Base-by-base conservation (phyloP, 2,797 vertebrate genomes). In the Holocentrus rufus region DNA sequence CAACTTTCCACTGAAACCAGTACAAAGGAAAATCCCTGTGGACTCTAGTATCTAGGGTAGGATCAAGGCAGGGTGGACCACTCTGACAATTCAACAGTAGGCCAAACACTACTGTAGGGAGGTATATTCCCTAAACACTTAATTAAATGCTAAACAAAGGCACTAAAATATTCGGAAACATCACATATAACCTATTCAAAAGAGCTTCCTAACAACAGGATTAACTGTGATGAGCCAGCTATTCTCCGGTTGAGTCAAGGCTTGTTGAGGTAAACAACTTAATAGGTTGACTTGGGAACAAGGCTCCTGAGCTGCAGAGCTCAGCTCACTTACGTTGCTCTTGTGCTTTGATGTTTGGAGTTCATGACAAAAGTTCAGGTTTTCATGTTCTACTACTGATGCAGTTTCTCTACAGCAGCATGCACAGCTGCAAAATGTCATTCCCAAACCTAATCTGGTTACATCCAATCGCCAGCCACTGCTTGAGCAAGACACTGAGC, bases 221-320 rank as follows among this genome's bases (percentile, higher is more conserved):
- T 18, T 17, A 23, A 31, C 25, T 18, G 23, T n/a, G 9, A 49
- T 7, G 0, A 44, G 13, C 2, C 30, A 31, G 53, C 11, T 58
- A 4, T 20, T 71, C 30, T 59, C 7, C 1, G 23, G 30, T n/a
- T 53, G 50, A 62, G 64, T 30, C 39, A 2, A 79, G 66, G 63
- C 44, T 69, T 1, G 5, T 1, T 20, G 55, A 69, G 53, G 54
- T 71, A 76, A 85, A 76, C 82, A 76, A 56, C n/a, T 62, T 72
- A 65, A 82, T 71, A 54, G 64, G 55, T 36, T 68, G 79, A 74
- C 50, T 74, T 31, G 76, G 66, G 70, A 77, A 15, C 3, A 39
- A 11, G 1, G 39, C 39, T 42, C 11, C 39, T 1, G 39, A 3
- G 39, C 11, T 44, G 2, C 10, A 11, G 3, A 13, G 39, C 11